Conservation (phyloP, 1,140 invertebrate species). For the Asobara japonica region DNA sequence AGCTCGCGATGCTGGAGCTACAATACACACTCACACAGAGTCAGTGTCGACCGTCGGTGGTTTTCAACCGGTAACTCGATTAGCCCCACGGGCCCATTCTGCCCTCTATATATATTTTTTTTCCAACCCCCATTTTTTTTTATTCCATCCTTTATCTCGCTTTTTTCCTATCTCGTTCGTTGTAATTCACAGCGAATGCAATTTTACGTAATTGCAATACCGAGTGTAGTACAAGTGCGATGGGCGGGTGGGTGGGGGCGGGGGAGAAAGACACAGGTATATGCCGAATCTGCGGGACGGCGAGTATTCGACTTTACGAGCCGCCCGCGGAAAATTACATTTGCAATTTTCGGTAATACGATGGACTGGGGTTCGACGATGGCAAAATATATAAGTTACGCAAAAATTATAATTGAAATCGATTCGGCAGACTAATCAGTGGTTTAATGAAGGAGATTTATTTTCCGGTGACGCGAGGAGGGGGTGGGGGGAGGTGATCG, state of each 20-base stretch:
- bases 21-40: slow-evolving; percentile 50
- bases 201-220: slow-evolving; percentile 58
- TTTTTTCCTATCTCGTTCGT: slow-evolving; percentile 43
- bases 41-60: slow-evolving; percentile 55
- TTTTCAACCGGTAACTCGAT: slow-evolving; percentile 63
- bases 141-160: slow-evolving; percentile 12
- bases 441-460: slow-evolving; percentile 1
- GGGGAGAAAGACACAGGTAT: not conserved
- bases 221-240: slow-evolving; percentile 28
- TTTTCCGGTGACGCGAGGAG: not conserved
- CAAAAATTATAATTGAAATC: slow-evolving; percentile 2
- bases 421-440: slow-evolving; percentile 11
- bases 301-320: slow-evolving; percentile 43
- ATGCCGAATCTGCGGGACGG: slow-evolving; percentile 27
- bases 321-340: slow-evolving; percentile 39
- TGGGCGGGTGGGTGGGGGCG: not conserved
- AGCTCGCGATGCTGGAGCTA: slow-evolving; percentile 37
- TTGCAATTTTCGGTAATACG: slow-evolving; percentile 47
- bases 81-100: slow-evolving; percentile 41
- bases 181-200: slow-evolving; percentile 58
- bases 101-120: slow-evolving; percentile 21
- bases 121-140: not conserved
- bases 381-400: slow-evolving; percentile 1
- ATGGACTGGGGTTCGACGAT: not conserved
- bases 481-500: too few relatives aligned